Evolutionary conservation across 2,113 vertebrate species (phyloP).

Genomic region (Salvator merianae): DNA sequence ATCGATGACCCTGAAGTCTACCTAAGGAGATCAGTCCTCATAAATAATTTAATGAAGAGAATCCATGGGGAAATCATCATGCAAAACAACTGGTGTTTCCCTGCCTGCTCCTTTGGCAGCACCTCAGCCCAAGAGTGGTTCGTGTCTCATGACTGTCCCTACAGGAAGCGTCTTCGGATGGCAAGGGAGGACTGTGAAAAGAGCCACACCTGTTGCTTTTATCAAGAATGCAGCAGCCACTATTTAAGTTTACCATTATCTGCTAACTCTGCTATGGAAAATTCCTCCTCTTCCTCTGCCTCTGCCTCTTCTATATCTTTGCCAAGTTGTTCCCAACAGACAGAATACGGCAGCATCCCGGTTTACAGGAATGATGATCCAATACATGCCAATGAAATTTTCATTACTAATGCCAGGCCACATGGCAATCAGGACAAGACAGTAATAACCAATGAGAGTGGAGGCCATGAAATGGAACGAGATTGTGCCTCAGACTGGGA

Average conservation of each 20-base stretch:
- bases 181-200: conserved; percentile 85
- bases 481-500: conserved; percentile 74
- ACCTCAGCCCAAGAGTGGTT: conserved; percentile 82
- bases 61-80: conserved; percentile 91
- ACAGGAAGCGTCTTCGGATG: conserved; percentile 89
- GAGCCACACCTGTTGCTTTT: conserved; percentile 89
- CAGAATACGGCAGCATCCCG: conserved; percentile 73
- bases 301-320: conserved; percentile 72
- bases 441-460: conserved; percentile 67
- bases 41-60: conserved; percentile 94
- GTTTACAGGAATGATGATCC: conserved; percentile 75
- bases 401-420: conserved; percentile 72
- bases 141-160: conserved; percentile 82
- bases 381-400: conserved; percentile 73
- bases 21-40: conserved; percentile 92
- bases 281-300: conserved; percentile 62
- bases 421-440: conserved; percentile 70
- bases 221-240: conserved; percentile 85
- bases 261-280: conserved; percentile 76
- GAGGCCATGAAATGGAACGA: conserved; percentile 62
- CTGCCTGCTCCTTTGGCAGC: conserved; percentile 75
- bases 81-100: conserved; percentile 95
- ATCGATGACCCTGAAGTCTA: conserved; percentile 96
- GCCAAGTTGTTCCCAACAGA: conserved; percentile 78
- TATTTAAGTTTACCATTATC: conserved; percentile 90